Conservation (phyloP, 2,888 invertebrate species). For the Pteria penguin region DNA sequence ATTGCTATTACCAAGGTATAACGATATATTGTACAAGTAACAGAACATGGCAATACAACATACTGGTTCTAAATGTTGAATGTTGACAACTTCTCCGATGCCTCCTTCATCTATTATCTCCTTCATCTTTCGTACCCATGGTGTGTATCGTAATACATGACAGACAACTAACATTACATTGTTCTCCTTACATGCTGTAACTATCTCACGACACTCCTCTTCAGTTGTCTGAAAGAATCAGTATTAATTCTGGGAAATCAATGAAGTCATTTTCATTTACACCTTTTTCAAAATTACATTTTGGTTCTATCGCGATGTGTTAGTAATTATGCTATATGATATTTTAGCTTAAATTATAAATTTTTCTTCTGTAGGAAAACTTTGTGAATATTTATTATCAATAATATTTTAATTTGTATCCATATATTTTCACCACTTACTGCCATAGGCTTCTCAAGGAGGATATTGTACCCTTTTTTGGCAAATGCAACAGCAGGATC, state of each 20-base stretch:
- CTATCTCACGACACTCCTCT: conserved; percentile 80
- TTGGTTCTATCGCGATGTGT: no score
- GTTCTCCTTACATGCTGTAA: conserved; percentile 74
- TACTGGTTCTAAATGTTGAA: conserved; percentile 81
- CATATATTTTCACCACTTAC: conserved; percentile 57
- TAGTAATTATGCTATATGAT: no score
- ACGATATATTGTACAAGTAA: no score
- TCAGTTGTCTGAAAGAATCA: conserved; percentile 71
- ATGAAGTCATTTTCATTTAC: no score
- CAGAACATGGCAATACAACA: no score
- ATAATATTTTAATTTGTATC: no score
- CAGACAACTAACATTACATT: conserved; percentile 79
- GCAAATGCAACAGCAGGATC: conserved; percentile 79
- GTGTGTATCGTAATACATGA: conserved; percentile 80
- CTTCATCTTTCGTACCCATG: conserved; percentile 77
- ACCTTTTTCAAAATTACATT: no score
- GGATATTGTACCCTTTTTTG: conserved; percentile 80
- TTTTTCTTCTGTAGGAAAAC: no score
- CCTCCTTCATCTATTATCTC: conserved; percentile 78
- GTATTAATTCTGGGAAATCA: no score
- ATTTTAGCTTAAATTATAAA: no score
- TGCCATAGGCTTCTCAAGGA: conserved; percentile 82
- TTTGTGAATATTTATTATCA: no score
- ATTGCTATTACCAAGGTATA: no score
- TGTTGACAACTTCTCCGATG: conserved; percentile 81